phyloP scores from a whole-genome alignment of 2,888 invertebrate species.

The Apoderus coryli region DNA sequence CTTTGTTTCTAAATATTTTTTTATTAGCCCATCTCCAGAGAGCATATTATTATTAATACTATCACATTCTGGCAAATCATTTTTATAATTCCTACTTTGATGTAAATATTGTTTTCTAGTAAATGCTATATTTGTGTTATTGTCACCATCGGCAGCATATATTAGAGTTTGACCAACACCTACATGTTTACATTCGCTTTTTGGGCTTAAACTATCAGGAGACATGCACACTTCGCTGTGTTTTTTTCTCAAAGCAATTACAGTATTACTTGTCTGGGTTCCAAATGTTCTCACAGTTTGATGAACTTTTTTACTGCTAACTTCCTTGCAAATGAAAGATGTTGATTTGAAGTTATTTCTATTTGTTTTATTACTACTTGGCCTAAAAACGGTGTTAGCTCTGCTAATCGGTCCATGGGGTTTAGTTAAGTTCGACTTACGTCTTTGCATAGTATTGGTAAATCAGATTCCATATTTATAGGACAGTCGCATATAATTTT shows the following conservation, averaged over 20 bases:
- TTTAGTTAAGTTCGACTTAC: too few species aligned
- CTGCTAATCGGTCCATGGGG: too few species aligned
- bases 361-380: too few species aligned
- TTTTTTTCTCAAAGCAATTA: slow-evolving; percentile 35
- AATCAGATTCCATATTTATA: too few species aligned
- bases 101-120: slow-evolving; percentile 14
- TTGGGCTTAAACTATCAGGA: slow-evolving; percentile 28
- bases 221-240: slow-evolving; percentile 21
- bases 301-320: too few species aligned
- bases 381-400: too few species aligned
- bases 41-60: slow-evolving; percentile 8
- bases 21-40: slow-evolving; percentile 20
- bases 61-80: slow-evolving; percentile 3
- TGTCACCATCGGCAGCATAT: slow-evolving; percentile 3
- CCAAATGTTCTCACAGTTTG: too few species aligned
- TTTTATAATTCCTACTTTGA: slow-evolving; percentile 10
- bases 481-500: too few species aligned
- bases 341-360: too few species aligned
- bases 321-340: too few species aligned
- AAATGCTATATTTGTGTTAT: slow-evolving; percentile 9
- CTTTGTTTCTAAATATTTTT: slow-evolving; percentile 21
- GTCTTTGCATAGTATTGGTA: too few species aligned
- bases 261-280: slow-evolving; percentile 44
- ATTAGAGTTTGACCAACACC: too few species aligned
- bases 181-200: slow-evolving; percentile 11